Base-by-base conservation (phyloP, 1,140 invertebrate species). In the Mercenaria mercenaria region DNA sequence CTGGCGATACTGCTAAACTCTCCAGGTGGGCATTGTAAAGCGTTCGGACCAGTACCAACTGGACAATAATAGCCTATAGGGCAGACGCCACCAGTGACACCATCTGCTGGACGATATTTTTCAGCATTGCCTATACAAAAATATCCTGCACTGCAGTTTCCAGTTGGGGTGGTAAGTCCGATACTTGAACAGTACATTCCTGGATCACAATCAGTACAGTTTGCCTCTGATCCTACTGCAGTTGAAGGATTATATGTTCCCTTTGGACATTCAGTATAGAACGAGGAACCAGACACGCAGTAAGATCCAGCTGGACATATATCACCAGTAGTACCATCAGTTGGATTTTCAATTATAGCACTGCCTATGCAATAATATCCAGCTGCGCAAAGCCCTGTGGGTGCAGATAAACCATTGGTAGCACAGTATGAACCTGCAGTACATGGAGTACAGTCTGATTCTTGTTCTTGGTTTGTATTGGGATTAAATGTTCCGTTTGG, bases 81-180 rank as follows among this genome's bases (percentile, higher is more conserved):
- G 88, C 95, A 95, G 11, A 92, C 74, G 64, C 93, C 88, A 41
- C 94, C 94, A 32, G 93, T 95, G 0, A 47, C 76, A 37, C 92
- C 92, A 92, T 94, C 94, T 18, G 91, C 92, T 4, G 95, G 95
- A 23, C 91, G 83, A n/a, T 89, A 74, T 26, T 89, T 91, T 0
- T 90, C 88, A 59, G 95, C 94, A 32, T 91, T 93, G 67, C 74
- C 80, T 23, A 81, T 88, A 79, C 95, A 95, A 91, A 92, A 95
- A 77, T 94, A 95, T 1, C 95, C 89, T 34, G 91, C 92, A 34
- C 92, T 91, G 88, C 95, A 95, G 92, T 95, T 94, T 26, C 92
- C 94, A 39, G 91, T 86, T 13, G 95, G 92, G 13, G 83, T 41
- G 0, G 80, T 89, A 43, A 94, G 83, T 26, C 94, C 95, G 61